Conservation (phyloP, 2,888 invertebrate genomes). For the Blera fallax region DNA sequence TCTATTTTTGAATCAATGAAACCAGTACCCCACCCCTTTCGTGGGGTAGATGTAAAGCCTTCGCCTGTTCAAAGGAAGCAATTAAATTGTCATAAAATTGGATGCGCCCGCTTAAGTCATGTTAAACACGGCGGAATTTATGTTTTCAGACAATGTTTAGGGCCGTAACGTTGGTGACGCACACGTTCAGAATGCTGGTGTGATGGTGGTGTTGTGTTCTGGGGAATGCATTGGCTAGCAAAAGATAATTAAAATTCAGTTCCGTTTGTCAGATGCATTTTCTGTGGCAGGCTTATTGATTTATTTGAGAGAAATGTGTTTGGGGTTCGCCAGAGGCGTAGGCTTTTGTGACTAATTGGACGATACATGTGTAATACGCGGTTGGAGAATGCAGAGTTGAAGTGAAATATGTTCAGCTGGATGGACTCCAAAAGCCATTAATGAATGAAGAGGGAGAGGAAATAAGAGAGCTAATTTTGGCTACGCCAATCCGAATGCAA, state of each 20-base stretch:
- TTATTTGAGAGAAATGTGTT: conserved; percentile 30
- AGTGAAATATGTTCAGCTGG: neutral
- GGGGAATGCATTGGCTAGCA: neutral
- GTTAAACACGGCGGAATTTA: conserved; percentile 62
- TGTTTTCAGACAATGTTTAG: conserved; percentile 55
- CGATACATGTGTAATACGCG: neutral
- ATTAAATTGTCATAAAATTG: conserved; percentile 72
- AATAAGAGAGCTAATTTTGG: no score
- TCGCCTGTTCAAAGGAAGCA: conserved; percentile 67
- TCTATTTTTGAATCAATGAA: conserved; percentile 63
- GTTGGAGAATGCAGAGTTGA: neutral
- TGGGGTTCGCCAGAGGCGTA: conserved; percentile 3
- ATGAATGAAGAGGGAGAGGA: no score
- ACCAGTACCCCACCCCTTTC: conserved; percentile 21
- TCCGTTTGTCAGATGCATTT: conserved; percentile 44
- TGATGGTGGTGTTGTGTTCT: neutral
- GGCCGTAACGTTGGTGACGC: neutral
- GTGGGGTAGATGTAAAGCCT: neutral
- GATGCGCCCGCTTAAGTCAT: conserved; percentile 67
- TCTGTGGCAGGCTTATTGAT: conserved; percentile 49
- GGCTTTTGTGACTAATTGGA: conserved; percentile 26
- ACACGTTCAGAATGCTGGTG: neutral
- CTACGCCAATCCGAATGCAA: no score
- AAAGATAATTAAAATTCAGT: conserved; percentile 62
- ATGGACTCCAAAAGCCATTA: neutral